phyloP scores from a whole-genome alignment of 53 echinoderm and acorn worm genomes.

The Paracentrotus lividus region DNA sequence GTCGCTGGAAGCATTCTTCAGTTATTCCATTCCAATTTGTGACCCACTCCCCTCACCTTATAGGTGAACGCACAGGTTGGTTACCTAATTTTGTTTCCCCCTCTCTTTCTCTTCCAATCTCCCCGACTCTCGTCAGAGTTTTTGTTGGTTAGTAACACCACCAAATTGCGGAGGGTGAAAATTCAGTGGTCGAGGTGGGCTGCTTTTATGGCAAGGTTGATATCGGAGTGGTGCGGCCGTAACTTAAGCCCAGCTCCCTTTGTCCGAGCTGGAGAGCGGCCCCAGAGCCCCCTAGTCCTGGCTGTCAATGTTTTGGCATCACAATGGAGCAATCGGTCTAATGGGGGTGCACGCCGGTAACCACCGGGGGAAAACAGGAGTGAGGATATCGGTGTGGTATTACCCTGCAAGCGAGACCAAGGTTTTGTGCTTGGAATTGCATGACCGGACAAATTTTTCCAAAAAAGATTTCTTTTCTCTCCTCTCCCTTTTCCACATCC shows the following conservation, averaged over 20 bases:
- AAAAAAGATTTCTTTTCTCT: background rate
- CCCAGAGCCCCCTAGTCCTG: slow-evolving; percentile 30
- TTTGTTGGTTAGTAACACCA: slow-evolving; percentile 17
- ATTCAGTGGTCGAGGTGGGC: slow-evolving; percentile 31
- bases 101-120: background rate
- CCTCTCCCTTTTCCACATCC: slow-evolving; percentile 33
- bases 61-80: background rate
- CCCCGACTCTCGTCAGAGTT: background rate
- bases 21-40: slow-evolving; percentile 46
- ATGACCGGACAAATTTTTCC: slow-evolving; percentile 48
- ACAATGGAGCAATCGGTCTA: slow-evolving; percentile 69
- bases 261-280: slow-evolving; percentile 25
- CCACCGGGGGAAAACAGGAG: slow-evolving; percentile 55
- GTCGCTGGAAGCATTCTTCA: background rate
- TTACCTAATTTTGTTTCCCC: slow-evolving; percentile 31
- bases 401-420: slow-evolving; percentile 42
- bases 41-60: slow-evolving; percentile 26
- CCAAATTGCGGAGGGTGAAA: slow-evolving; percentile 37
- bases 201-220: slow-evolving; percentile 16
- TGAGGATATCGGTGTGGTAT: slow-evolving; percentile 45
- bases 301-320: slow-evolving; percentile 53
- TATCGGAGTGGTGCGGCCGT: slow-evolving; percentile 46
- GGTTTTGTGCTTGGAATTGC: slow-evolving; percentile 45
- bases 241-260: slow-evolving; percentile 56
- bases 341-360: slow-evolving; percentile 55